Evolutionary conservation across 2,888 invertebrate genomes (phyloP), one percentile per base, ranked within the genome.

Genomic region (Odontomyia ornata): DNA sequence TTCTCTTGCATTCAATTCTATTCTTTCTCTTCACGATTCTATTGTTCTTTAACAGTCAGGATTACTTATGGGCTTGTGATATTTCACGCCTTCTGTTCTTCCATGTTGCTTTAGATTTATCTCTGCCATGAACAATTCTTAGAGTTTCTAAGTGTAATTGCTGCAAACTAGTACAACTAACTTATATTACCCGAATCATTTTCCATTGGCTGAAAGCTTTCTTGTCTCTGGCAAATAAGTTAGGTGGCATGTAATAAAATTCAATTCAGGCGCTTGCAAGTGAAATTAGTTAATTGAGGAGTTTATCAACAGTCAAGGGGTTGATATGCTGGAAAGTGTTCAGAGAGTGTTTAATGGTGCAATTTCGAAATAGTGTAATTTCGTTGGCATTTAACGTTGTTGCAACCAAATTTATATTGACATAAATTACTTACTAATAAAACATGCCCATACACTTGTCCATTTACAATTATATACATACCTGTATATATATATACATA

Each of bases 271-370:
- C 18, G 56, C 28, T 56, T 56, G 52, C 52, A 56, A 56, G 72
- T 67, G 56, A 56, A 72, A 72, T 72, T 72, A 56, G 28, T 28
- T 72, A 72, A 72, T 72, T 56, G 72, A 28, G 28, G 27, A 27
- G 25, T 72, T 72, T 21, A 21, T 72, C 56, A 72, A 28, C 28
- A 56, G n/a, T n/a, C n/a, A n/a, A n/a, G n/a, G n/a, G n/a, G n/a
- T n/a, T n/a, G n/a, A n/a, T n/a, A n/a, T n/a, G n/a, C n/a, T 27
- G 72, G 18, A n/a, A 72, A 57, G 65, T 43, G 43, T 67, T 5
- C 36, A n/a, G n/a, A n/a, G n/a, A n/a, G n/a, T n/a, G n/a, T n/a
- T n/a, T n/a, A n/a, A n/a, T n/a, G n/a, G n/a, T n/a, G n/a, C n/a
- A n/a, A n/a, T n/a, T n/a, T n/a, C n/a, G n/a, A n/a, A n/a, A n/a